Percentiles rank a stretch among this genome's conserved stretches.
Evolutionary conservation across 2,888 invertebrate genomes (phyloP).

Genomic region (Bruchidius siliquastri): DNA sequence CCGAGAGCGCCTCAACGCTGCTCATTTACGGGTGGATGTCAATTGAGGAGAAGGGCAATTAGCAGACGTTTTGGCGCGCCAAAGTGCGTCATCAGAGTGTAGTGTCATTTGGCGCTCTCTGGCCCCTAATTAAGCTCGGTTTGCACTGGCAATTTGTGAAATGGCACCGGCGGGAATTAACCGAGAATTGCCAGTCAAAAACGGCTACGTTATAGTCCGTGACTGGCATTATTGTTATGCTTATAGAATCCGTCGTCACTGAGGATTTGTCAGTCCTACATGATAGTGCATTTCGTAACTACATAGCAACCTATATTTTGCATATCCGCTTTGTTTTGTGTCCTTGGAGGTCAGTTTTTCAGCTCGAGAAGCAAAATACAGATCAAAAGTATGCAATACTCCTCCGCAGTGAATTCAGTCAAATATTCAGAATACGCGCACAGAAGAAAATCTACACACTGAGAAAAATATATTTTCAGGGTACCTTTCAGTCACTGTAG

Average conservation of each 20-base stretch:
- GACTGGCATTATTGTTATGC: background rate
- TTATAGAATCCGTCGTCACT: background rate
- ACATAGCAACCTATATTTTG: no score
- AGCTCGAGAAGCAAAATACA: no score
- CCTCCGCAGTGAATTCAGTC: no score
- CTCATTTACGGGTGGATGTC: background rate
- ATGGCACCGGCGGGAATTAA: background rate
- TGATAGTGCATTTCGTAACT: no score
- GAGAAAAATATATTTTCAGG: no score
- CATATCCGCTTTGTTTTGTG: no score
- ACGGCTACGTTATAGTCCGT: background rate
- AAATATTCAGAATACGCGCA: no score
- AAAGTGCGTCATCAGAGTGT: constrained; percentile 9
- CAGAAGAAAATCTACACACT: no score
- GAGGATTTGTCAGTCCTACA: no score
- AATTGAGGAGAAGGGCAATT: background rate
- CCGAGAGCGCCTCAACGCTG: background rate
- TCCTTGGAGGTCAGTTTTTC: no score
- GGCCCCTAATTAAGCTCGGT: constrained; percentile 14
- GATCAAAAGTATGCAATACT: no score
- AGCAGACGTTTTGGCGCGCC: background rate
- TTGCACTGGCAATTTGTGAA: background rate
- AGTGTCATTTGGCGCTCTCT: constrained; percentile 15
- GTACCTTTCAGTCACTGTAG: no score
- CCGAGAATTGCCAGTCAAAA: constrained; percentile 1